phyloP scores from a whole-genome alignment of 2,113 vertebrate genomes.

The Aegithalos caudatus region DNA sequence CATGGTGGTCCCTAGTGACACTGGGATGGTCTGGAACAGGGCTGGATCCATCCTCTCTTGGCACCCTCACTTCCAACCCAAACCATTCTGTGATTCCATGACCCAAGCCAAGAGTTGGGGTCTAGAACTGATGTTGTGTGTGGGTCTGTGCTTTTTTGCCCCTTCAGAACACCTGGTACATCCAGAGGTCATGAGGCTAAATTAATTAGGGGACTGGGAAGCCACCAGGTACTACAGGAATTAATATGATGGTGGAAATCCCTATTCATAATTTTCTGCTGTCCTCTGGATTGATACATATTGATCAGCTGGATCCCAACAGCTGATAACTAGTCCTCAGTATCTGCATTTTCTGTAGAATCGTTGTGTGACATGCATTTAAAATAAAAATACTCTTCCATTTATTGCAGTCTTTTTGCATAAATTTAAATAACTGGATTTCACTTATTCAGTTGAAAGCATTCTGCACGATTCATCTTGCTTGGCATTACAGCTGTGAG shows the following conservation, averaged over 20 bases:
- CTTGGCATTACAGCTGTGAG: neutral
- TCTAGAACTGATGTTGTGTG: neutral
- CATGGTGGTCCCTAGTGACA: rapidly evolving
- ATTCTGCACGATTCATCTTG: neutral
- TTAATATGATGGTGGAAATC: neutral
- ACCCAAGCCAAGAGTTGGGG: neutral
- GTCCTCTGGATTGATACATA: neutral
- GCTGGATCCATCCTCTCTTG: neutral
- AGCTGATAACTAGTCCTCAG: neutral
- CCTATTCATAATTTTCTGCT: neutral
- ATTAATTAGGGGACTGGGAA: neutral
- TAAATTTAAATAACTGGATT: neutral
- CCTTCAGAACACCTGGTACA: neutral
- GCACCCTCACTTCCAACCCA: neutral
- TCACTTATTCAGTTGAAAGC: neutral
- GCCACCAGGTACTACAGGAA: neutral
- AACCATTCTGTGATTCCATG: neutral
- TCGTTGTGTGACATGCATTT: neutral
- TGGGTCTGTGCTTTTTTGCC: neutral
- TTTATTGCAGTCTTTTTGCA: neutral
- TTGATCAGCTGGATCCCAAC: neutral
- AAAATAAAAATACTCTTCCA: neutral
- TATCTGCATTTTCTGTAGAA: neutral
- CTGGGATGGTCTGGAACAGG: neutral
- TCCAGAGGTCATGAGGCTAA: neutral